These are phyloP conservation scores for Epistrophella euchroma DNA, from an alignment of 2,888 invertebrate genomes.

Conservation along the genomic window DNA sequence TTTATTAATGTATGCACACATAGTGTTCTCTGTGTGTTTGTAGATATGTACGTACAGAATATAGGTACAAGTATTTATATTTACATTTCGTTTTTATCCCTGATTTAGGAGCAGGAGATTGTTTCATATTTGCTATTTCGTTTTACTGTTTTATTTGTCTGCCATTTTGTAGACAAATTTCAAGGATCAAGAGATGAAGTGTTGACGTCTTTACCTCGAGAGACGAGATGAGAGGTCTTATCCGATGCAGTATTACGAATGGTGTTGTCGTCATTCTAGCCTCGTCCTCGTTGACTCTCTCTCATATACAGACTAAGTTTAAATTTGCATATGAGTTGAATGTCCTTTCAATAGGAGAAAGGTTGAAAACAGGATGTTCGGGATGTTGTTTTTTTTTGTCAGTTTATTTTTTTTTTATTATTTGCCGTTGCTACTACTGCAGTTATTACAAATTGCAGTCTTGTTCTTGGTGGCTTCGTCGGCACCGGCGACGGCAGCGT, in stretches of 20 bases:
- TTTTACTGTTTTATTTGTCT: conserved; percentile 64
- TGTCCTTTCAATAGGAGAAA: conserved; percentile 71
- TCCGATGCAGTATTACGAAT: conserved; percentile 74
- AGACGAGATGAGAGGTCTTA: conserved; percentile 76
- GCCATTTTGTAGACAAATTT: conserved; percentile 76
- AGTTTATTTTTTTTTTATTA: not conserved
- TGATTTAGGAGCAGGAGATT: conserved; percentile 46
- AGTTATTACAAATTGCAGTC: conserved; percentile 69
- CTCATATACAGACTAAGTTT: conserved; percentile 43
- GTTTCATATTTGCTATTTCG: conserved; percentile 58
- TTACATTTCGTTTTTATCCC: conserved; percentile 68
- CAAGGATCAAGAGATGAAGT: conserved; percentile 75
- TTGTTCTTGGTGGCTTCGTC: conserved; percentile 54
- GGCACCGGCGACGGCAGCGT: conserved; percentile 10
- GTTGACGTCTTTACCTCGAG: conserved; percentile 76
- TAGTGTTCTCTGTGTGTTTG: conserved; percentile 38
- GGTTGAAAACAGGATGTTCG: conserved; percentile 73
- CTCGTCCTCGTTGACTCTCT: conserved; percentile 57
- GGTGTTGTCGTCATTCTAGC: conserved; percentile 57
- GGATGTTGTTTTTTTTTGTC: conserved; percentile 49
- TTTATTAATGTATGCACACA: conserved; percentile 68
- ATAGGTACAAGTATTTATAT: conserved; percentile 8
- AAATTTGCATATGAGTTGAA: conserved; percentile 74
- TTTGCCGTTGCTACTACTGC: conserved; percentile 24
- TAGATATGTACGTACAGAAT: not conserved